Percentiles rank a stretch among this genome's conserved stretches.
phyloP scores from a whole-genome alignment of 2,888 invertebrate genomes.

The Sinodicranocentrus sp. region DNA sequence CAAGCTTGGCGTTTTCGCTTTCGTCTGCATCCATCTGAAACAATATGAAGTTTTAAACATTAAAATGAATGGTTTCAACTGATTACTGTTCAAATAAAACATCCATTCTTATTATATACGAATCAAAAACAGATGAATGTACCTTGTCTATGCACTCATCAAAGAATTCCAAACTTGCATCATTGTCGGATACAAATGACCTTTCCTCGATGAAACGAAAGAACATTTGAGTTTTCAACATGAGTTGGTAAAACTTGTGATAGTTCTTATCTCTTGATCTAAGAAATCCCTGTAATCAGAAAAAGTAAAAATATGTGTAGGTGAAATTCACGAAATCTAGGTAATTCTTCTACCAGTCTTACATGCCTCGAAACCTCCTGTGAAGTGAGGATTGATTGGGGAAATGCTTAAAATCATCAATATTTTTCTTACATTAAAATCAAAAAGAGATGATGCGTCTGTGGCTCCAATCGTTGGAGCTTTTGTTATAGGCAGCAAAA shows the following conservation, averaged over 20 bases:
- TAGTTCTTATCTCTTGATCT: conserved; percentile 90
- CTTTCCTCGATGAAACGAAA: conserved; percentile 99
- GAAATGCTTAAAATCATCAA: too few relatives aligned
- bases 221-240: conserved; percentile 98
- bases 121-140: too few relatives aligned
- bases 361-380: too few relatives aligned
- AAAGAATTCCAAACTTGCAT: conserved; percentile 96
- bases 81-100: too few relatives aligned
- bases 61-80: background rate
- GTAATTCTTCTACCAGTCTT: too few relatives aligned
- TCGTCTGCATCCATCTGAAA: conserved; percentile 80
- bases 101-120: too few relatives aligned
- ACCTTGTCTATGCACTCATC: conserved; percentile 97
- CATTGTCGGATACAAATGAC: conserved; percentile 98
- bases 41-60: conserved; percentile 1
- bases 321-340: conserved; percentile 2
- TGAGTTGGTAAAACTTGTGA: conserved; percentile 88
- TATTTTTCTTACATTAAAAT: conserved; percentile 83
- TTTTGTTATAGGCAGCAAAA: conserved; percentile 93
- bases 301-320: background rate
- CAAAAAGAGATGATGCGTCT: conserved; percentile 96
- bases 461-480: conserved; percentile 96
- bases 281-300: conserved; percentile 83
- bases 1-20: conserved; percentile 82
- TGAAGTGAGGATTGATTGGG: too few relatives aligned